Percentiles rank a stretch among this genome's conserved stretches.
These are phyloP conservation scores for Philaenus spumarius DNA, from an alignment of 1,140 invertebrate species.

Conservation along the genomic window DNA sequence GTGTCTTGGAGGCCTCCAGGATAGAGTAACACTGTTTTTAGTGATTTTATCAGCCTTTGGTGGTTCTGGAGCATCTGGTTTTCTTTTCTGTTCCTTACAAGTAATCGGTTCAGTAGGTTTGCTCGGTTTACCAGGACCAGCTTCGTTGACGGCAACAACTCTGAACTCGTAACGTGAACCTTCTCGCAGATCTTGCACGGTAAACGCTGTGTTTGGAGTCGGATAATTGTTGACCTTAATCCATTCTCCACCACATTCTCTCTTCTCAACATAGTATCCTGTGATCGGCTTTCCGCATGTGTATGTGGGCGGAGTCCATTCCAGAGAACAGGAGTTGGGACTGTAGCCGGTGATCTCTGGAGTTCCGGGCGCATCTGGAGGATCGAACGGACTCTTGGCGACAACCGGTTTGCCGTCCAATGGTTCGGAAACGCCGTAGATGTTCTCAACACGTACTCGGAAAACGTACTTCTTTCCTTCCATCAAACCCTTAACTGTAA, in stretches of 20 bases:
- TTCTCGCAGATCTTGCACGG: conserved; percentile 86
- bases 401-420: conserved; percentile 83
- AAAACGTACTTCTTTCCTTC: conserved; percentile 95
- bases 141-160: conserved; percentile 90
- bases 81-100: conserved; percentile 81
- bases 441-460: conserved; percentile 93
- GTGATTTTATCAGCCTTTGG: conserved; percentile 94
- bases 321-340: conserved; percentile 70
- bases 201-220: conserved; percentile 83
- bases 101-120: conserved; percentile 89
- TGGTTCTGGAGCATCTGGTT: conserved; percentile 85
- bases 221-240: conserved; percentile 89
- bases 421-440: conserved; percentile 92
- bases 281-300: conserved; percentile 92
- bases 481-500: conserved; percentile 84
- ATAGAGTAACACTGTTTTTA: conserved; percentile 89
- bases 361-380: conserved; percentile 89
- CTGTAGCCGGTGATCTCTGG: conserved; percentile 89
- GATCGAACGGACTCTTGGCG: conserved; percentile 95
- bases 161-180: conserved; percentile 92
- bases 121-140: conserved; percentile 89
- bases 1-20: conserved; percentile 87
- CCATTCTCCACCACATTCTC: conserved; percentile 94
- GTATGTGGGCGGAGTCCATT: conserved; percentile 86
- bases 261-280: conserved; percentile 91